phyloP scores from a whole-genome alignment of 2,797 vertebrate species.

The Miopithecus talapoin region DNA sequence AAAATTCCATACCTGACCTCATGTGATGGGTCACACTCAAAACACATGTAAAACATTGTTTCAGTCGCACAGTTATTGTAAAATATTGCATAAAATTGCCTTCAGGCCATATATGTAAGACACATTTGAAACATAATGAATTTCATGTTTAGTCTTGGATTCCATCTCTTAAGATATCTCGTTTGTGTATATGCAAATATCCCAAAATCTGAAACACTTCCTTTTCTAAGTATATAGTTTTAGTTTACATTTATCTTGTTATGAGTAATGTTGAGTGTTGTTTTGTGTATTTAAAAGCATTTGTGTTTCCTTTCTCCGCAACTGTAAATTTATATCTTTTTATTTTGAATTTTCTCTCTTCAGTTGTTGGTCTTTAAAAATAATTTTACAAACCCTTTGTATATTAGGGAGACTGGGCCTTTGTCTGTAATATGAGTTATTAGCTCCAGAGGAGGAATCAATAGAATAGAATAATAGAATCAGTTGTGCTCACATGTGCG shows the following conservation, averaged over 20 bases:
- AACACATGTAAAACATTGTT: not conserved
- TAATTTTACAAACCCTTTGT: not conserved
- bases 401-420: not conserved
- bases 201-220: not conserved
- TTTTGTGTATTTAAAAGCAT: not conserved
- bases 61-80: not conserved
- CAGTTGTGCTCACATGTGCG: not conserved
- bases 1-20: not conserved
- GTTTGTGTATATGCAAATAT: not conserved
- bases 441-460: not conserved
- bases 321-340: not conserved
- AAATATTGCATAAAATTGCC: not conserved
- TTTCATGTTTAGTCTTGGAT: not conserved
- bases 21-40: not conserved
- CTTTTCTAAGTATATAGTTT: not conserved
- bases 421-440: not conserved
- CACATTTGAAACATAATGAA: not conserved
- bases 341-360: not conserved
- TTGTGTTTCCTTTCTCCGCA: not conserved
- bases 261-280: not conserved
- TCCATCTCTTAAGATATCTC: not conserved
- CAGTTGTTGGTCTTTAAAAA: not conserved
- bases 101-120: not conserved
- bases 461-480: not conserved
- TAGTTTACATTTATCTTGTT: conserved; percentile 28